A percentile compares a stretch with the other conserved stretches of the same genome.
These are phyloP conservation scores for Onychostoma macrolepis DNA, from an alignment of 2,113 vertebrate species.

Conservation along the genomic window DNA sequence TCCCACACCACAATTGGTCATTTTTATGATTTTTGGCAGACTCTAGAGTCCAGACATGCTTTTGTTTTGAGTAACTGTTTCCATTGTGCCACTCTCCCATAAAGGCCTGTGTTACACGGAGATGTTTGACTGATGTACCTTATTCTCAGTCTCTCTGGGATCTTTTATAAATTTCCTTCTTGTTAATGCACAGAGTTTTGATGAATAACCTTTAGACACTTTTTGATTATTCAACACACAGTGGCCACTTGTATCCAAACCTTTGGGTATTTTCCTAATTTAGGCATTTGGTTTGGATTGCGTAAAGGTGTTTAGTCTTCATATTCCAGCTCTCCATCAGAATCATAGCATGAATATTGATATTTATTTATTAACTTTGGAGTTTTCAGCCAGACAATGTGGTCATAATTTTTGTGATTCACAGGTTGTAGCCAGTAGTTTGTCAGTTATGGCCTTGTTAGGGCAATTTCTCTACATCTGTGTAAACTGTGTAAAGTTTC, in stretches of 20 bases:
- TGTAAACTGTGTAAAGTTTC: neutral
- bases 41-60: neutral
- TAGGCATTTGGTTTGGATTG: neutral
- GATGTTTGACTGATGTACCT: neutral
- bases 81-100: slow-evolving; percentile 9
- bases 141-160: neutral
- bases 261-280: neutral
- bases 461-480: neutral
- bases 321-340: neutral
- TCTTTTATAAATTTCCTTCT: neutral
- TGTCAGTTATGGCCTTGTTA: slow-evolving; percentile 33
- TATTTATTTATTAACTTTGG: neutral
- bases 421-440: slow-evolving; percentile 1
- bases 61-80: slow-evolving; percentile 30
- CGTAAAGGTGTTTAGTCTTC: neutral
- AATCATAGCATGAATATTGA: slow-evolving; percentile 9
- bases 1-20: neutral
- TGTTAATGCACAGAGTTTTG: slow-evolving; percentile 29
- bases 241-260: neutral
- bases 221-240: neutral
- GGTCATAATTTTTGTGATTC: neutral
- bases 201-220: slow-evolving; percentile 14
- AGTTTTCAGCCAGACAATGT: neutral
- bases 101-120: neutral
- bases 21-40: slow-evolving; percentile 30